These are phyloP conservation scores for Cardinalis cardinalis DNA, from an alignment of 2,113 vertebrate genomes.

Conservation along the genomic window DNA sequence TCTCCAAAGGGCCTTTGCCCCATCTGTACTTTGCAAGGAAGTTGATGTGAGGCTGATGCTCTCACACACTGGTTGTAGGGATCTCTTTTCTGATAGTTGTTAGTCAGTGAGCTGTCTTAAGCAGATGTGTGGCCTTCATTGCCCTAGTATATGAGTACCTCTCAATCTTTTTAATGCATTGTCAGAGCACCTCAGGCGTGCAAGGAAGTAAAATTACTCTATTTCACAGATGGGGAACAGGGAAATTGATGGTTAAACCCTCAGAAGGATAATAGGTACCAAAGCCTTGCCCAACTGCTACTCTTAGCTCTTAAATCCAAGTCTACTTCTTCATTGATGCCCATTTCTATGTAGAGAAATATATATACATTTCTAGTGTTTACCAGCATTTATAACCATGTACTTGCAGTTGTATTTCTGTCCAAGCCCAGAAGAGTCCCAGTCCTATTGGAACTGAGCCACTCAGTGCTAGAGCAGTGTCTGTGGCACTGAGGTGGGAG, in stretches of 20 bases:
- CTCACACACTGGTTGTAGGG: background rate
- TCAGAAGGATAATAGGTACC: constrained; percentile 32
- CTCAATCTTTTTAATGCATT: constrained; percentile 62
- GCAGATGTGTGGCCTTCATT: constrained; percentile 51
- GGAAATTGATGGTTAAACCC: constrained; percentile 55
- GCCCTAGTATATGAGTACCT: constrained; percentile 38
- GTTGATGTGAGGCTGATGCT: background rate
- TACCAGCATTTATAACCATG: background rate
- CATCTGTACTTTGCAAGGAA: background rate
- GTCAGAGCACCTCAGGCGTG: constrained; percentile 47
- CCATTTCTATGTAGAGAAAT: background rate
- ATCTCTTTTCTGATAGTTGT: background rate
- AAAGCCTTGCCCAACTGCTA: background rate
- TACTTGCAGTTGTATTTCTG: background rate
- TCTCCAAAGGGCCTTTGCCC: background rate
- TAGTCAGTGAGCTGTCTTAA: constrained; percentile 43
- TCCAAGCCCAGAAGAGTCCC: background rate
- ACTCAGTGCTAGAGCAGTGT: background rate
- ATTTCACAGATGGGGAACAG: constrained; percentile 54
- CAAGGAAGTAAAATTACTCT: constrained; percentile 51
- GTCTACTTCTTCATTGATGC: background rate
- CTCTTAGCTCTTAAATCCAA: background rate
- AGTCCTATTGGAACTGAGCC: background rate
- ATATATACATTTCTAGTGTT: background rate
- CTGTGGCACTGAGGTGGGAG: background rate